phyloP scores from a whole-genome alignment of 2,113 vertebrate genomes.

The Pseudopipra pipra region DNA sequence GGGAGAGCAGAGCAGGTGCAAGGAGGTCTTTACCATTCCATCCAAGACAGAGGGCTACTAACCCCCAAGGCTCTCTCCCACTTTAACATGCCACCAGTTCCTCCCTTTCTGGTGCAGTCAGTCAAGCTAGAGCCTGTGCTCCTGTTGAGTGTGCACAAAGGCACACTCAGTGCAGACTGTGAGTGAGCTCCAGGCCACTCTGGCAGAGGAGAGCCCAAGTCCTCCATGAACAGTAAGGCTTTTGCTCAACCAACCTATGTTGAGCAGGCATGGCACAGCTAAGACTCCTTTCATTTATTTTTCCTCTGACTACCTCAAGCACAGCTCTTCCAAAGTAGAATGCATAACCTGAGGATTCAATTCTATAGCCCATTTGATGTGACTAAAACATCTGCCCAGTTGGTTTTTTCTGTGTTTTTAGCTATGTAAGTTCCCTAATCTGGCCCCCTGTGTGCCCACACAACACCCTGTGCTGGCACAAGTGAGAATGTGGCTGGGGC shows the following conservation, averaged over 20 bases:
- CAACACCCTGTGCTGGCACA: not conserved
- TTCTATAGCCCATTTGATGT: not conserved
- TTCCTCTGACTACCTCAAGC: not conserved
- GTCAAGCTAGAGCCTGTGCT: not conserved
- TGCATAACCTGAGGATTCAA: not conserved
- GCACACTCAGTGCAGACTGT: accelerated
- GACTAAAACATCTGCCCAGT: not conserved
- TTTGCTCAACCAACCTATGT: not conserved
- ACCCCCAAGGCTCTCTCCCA: not conserved
- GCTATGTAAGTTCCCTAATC: not conserved
- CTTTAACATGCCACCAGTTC: accelerated
- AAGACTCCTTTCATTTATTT: not conserved
- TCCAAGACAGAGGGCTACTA: not conserved
- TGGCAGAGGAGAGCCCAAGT: not conserved
- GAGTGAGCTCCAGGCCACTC: accelerated
- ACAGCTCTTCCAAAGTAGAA: not conserved
- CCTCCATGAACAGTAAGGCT: accelerated
- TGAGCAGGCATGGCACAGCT: not conserved
- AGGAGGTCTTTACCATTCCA: not conserved
- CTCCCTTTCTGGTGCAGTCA: not conserved
- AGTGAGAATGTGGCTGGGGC: not conserved
- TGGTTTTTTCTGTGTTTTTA: not conserved
- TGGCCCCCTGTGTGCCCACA: not conserved
- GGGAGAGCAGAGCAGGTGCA: not conserved
- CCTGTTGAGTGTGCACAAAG: not conserved